Conservation (phyloP, 2,797 vertebrate species). For the Euphonia xanthogaster region DNA sequence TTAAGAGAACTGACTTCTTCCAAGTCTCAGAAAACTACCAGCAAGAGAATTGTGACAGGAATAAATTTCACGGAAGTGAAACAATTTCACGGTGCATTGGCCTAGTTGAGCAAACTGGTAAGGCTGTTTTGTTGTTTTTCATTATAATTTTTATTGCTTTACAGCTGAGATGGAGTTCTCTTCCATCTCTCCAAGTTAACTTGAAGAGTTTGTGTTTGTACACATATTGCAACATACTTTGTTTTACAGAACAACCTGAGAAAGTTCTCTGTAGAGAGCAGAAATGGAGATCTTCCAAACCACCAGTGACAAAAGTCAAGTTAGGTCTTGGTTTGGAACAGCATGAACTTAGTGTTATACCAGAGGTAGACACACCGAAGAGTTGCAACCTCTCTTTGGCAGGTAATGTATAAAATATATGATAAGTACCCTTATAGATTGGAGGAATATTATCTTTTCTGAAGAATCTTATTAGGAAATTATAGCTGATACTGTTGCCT, state of each 20-base stretch:
- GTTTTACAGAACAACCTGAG: conserved; percentile 57
- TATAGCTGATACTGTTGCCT: neutral
- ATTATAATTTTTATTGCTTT: neutral
- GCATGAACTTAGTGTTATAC: conserved; percentile 92
- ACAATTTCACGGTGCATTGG: neutral
- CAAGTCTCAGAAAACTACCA: conserved; percentile 62
- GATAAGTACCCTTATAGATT: neutral
- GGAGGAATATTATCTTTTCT: neutral
- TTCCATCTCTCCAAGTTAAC: neutral
- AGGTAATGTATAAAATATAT: conserved; percentile 70
- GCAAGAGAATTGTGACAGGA: neutral
- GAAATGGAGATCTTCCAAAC: conserved; percentile 74
- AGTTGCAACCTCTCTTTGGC: conserved; percentile 70
- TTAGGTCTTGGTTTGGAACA: conserved; percentile 76
- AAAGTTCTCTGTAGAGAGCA: neutral
- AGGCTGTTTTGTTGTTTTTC: neutral
- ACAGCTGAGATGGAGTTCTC: neutral
- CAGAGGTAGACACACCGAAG: conserved; percentile 84
- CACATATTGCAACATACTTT: neutral
- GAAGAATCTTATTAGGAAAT: neutral
- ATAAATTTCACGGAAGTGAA: neutral
- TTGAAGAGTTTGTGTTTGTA: neutral
- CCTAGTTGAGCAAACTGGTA: conserved; percentile 35
- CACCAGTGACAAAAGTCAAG: conserved; percentile 83
- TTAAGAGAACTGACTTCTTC: conserved; percentile 61